Evolutionary conservation across 2,888 invertebrate species (phyloP), one percentile per base, ranked within the genome.

Genomic region (Ichneumoninae sp.): DNA sequence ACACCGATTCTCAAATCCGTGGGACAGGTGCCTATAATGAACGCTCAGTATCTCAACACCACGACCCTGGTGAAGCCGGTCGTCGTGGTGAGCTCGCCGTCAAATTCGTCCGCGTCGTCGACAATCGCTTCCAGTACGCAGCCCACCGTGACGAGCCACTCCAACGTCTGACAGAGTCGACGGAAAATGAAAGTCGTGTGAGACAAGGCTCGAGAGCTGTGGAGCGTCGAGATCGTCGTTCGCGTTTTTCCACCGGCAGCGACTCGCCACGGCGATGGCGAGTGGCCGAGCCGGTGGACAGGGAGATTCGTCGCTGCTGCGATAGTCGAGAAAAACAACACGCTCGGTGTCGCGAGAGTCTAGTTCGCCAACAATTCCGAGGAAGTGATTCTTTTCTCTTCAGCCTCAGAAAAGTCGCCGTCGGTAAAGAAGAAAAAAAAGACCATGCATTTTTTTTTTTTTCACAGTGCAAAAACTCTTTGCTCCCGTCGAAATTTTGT

Each of bases 51-150:
- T 94, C 94, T 96, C 82, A 95, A 95, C 91, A 94, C 95, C 44
- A 94, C 95, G 66, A 94, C 95, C 83, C 94, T 96, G 82, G 95
- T 96, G 69, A 96, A 96, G 92, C 96, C 96, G 1, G 95, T 96
- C 65, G 96, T 96, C 75, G 96, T 96, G 81, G 96, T 96, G 40
- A 95, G 95, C 89, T 94, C 95, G 8, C 92, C 94, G 77, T 93
- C 94, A 40, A 92, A 90, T 40, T 89, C 91, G 8, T 86, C 89
- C 33, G 85, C 91, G 6, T 86, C 91, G 63, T 90, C 93, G 75
- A 89, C 92, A 47, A 90, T 93, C 7, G 88, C 91, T 71, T 91
- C 92, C 84, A 91, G 87, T 73, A 89, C 91, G 63, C 91, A 92
- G 88, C 89, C 92, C 74, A 87, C 91, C 77, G 84, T 84, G 7